phyloP scores from a whole-genome alignment of 2,797 vertebrate genomes.

The Cyclopterus lumpus region DNA sequence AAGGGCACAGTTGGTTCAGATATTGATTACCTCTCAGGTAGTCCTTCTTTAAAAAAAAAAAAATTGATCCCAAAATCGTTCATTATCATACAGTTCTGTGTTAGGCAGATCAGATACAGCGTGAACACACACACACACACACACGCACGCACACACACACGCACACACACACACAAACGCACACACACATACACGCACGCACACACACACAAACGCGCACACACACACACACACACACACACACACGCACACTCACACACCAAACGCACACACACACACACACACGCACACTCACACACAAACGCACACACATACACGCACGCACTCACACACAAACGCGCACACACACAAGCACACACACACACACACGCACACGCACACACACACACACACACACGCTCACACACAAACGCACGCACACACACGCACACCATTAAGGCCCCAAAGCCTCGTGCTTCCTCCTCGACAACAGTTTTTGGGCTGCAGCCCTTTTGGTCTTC shows the following conservation, averaged over 20 bases:
- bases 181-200: conserved; percentile 29
- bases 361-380: conserved; percentile 20
- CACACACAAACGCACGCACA: conserved; percentile 29
- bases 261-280: conserved; percentile 31
- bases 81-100: conserved; percentile 63
- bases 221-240: conserved; percentile 30
- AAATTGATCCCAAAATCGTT: conserved; percentile 76
- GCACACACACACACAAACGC: conserved; percentile 28
- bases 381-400: conserved; percentile 17
- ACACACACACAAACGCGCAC: conserved; percentile 31
- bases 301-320: conserved; percentile 30
- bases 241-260: conserved; percentile 27
- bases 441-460: conserved; percentile 59
- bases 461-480: conserved; percentile 53
- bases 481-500: conserved; percentile 69
- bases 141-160: conserved; percentile 23
- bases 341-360: conserved; percentile 17
- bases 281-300: conserved; percentile 32
- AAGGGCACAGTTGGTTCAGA: conserved; percentile 66
- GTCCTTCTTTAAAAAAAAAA: conserved; percentile 60
- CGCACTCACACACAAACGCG: conserved; percentile 10
- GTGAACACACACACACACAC: conserved; percentile 9
- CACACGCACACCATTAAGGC: conserved; percentile 45
- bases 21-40: conserved; percentile 79
- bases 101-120: conserved; percentile 66